A percentile compares a stretch with the other conserved stretches of the same genome.
Evolutionary conservation across 2,888 invertebrate species (phyloP).

Genomic region (Lycocerus yunnanus): DNA sequence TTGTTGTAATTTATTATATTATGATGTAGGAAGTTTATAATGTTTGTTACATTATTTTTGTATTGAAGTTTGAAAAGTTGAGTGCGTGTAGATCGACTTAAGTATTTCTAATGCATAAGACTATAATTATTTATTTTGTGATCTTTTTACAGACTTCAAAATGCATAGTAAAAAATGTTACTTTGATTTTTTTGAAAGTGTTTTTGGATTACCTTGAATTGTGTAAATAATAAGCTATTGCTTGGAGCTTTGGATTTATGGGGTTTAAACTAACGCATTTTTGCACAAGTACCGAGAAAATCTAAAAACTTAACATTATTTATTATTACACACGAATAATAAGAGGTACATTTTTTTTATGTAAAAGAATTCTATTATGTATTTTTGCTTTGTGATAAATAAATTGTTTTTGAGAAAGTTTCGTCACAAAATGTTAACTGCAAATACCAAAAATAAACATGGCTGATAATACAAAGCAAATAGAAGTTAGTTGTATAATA

Average conservation of each 20-base stretch:
- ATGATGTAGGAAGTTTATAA: not conserved
- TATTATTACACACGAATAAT: not conserved
- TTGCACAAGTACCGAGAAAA: not conserved
- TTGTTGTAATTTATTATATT: not conserved
- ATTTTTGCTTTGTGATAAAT: not conserved
- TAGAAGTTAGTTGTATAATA: constrained; percentile 10
- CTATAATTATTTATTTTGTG: not conserved
- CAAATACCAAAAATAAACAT: not conserved
- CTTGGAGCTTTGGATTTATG: not conserved
- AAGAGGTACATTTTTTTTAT: not conserved
- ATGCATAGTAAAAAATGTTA: not conserved
- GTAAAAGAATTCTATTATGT: not conserved
- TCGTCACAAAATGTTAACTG: not conserved
- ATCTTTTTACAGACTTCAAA: not conserved
- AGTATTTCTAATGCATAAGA: not conserved
- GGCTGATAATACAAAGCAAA: constrained; percentile 11
- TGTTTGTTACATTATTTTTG: not conserved
- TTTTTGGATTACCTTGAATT: not conserved
- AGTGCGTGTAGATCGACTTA: not conserved
- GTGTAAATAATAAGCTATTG: not conserved
- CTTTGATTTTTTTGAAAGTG: not conserved
- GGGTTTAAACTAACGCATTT: not conserved
- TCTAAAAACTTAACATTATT: not conserved
- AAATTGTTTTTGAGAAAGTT: not conserved
- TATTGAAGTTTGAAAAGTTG: not conserved